A percentile compares a stretch with the other conserved stretches of the same genome.
Evolutionary conservation across 2,113 vertebrate species (phyloP).

Genomic region (Notarius lentiginosus): DNA sequence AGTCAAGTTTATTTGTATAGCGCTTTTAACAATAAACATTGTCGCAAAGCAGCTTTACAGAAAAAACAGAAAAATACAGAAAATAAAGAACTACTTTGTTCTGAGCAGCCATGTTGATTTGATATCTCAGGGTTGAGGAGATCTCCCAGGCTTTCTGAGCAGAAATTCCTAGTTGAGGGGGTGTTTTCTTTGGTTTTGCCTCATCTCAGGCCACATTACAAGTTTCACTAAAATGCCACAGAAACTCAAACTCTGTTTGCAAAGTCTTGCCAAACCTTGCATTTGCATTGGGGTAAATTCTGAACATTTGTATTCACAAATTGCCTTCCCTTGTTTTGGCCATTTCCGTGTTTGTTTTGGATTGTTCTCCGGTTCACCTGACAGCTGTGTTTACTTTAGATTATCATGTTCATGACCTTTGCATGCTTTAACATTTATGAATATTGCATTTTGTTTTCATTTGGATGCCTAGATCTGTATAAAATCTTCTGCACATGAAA

Average conservation of each 20-base stretch:
- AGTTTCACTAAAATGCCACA: neutral
- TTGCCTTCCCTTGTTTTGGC: neutral
- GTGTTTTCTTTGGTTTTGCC: neutral
- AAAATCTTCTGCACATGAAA: neutral
- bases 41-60: too few relatives aligned
- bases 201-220: neutral
- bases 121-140: neutral
- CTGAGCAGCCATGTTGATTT: neutral
- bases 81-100: neutral
- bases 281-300: neutral
- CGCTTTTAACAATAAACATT: too few relatives aligned
- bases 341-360: neutral
- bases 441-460: slow-evolving; percentile 6
- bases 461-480: neutral
- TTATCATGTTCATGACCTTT: neutral
- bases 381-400: neutral
- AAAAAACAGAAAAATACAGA: too few relatives aligned
- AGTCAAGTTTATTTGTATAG: too few relatives aligned
- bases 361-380: neutral
- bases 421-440: neutral
- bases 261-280: neutral
- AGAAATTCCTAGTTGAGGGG: neutral
- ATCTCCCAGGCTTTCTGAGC: neutral
- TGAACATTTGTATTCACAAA: neutral
- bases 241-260: neutral